A percentile compares a stretch with the other conserved stretches of the same genome.
Conservation (phyloP, 2,888 invertebrate species). For the Amiota communis region DNA sequence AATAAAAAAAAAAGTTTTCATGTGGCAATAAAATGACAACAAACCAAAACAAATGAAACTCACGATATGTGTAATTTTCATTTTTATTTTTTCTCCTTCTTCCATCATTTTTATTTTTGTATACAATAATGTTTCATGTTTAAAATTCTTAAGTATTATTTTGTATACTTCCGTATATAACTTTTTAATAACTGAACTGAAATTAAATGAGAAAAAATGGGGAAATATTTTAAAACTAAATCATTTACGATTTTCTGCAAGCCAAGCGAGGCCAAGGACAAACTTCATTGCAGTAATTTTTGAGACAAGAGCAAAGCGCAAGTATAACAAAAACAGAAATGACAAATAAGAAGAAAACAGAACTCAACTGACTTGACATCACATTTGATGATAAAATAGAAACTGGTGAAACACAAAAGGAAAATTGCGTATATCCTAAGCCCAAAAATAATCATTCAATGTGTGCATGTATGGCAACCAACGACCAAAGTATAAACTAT, state of each 20-base stretch:
- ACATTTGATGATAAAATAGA: slow-evolving; percentile 3
- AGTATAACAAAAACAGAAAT: neutral
- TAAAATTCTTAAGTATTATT: neutral
- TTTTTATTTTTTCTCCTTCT: no score
- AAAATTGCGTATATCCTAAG: slow-evolving; percentile 5
- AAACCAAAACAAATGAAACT: no score
- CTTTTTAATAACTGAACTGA: neutral
- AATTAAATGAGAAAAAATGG: neutral
- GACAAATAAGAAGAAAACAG: no score
- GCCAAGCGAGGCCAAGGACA: neutral
- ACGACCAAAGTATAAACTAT: slow-evolving; percentile 63
- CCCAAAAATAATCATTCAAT: neutral
- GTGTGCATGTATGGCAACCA: neutral
- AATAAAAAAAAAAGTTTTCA: no score
- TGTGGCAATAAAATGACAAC: no score
- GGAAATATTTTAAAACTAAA: no score
- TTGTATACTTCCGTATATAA: neutral
- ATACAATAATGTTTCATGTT: neutral
- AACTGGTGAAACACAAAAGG: neutral
- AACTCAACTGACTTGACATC: neutral
- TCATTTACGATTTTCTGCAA: no score
- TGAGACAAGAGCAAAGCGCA: neutral
- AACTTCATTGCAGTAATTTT: neutral
- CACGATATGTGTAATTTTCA: no score
- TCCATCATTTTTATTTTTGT: neutral